Conservation (phyloP, 2,888 invertebrate species). For the Myopa tessellatipennis region DNA sequence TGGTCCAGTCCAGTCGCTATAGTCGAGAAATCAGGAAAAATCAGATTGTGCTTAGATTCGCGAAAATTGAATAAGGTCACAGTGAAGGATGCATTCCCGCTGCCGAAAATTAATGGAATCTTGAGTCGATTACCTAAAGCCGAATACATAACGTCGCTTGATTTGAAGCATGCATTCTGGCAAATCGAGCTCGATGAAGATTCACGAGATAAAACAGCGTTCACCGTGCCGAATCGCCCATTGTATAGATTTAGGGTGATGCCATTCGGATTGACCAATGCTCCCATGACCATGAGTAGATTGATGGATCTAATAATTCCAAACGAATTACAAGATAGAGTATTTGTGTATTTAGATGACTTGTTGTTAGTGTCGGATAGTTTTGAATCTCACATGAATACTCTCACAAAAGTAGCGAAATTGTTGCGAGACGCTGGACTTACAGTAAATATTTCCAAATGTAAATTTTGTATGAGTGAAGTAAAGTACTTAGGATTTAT, state of each 20-base stretch:
- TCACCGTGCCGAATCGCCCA: conserved; percentile 41
- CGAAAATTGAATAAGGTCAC: conserved; percentile 53
- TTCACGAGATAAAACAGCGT: conserved; percentile 36
- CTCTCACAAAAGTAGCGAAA: conserved; percentile 20
- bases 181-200: conserved; percentile 38
- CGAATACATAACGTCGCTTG: conserved; percentile 37
- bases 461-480: conserved; percentile 37
- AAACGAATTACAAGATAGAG: conserved; percentile 22
- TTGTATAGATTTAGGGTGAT: conserved; percentile 41
- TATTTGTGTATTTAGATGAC: conserved; percentile 44
- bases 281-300: conserved; percentile 40
- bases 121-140: conserved; percentile 38
- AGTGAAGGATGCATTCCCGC: conserved; percentile 41
- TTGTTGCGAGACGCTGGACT: conserved; percentile 30
- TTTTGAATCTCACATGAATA: conserved; percentile 25
- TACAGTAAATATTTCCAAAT: conserved; percentile 39
- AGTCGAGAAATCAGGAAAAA: conserved; percentile 49
- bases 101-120: conserved; percentile 41
- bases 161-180: conserved; percentile 43
- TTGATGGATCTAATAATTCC: conserved; percentile 41
- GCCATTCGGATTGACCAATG: conserved; percentile 39
- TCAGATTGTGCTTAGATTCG: conserved; percentile 54
- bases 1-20: conserved; percentile 55
- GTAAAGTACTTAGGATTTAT: conserved; percentile 43
- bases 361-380: conserved; percentile 37